phyloP scores from a whole-genome alignment of 37 sponge, comb jelly and placozoan genomes.

The Chondrosia reniformis region DNA sequence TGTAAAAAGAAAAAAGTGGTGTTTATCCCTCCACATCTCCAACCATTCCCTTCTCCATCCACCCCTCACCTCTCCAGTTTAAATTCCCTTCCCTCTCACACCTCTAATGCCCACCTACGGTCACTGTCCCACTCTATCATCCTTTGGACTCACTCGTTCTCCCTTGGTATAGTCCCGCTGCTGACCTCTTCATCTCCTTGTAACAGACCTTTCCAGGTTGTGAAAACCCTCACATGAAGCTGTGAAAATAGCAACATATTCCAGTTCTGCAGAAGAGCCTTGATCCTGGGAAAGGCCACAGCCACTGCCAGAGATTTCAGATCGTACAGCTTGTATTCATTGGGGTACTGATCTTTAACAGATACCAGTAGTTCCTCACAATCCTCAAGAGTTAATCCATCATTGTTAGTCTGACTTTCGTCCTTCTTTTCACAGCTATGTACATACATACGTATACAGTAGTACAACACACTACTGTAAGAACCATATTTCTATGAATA shows the following conservation, averaged over 20 bases:
- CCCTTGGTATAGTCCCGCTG: constrained; percentile 1
- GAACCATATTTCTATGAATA: too few species aligned
- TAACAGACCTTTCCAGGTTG: constrained; percentile 49
- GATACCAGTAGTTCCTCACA: constrained; percentile 67
- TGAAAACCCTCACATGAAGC: constrained; percentile 30
- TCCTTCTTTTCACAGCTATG: constrained; percentile 17
- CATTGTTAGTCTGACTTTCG: background rate
- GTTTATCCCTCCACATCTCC: too few species aligned
- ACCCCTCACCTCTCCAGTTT: too few species aligned
- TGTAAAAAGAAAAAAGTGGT: too few species aligned
- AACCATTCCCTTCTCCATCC: too few species aligned
- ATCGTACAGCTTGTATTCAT: constrained; percentile 64
- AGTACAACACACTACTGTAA: too few species aligned
- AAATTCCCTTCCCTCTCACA: too few species aligned
- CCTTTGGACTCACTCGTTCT: background rate
- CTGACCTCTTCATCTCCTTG: constrained; percentile 22
- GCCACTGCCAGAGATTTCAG: constrained; percentile 74
- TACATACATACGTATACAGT: background rate
- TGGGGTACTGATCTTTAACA: constrained; percentile 66
- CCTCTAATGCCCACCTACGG: too few species aligned
- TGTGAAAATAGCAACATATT: constrained; percentile 36
- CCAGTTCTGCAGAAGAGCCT: constrained; percentile 42
- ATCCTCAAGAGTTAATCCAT: constrained; percentile 58
- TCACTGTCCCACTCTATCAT: too few species aligned
- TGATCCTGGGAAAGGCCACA: constrained; percentile 71